Evolutionary conservation across 2,797 vertebrate species (phyloP), one percentile per base, ranked within the genome.

Genomic region (Myripristis murdjan): DNA sequence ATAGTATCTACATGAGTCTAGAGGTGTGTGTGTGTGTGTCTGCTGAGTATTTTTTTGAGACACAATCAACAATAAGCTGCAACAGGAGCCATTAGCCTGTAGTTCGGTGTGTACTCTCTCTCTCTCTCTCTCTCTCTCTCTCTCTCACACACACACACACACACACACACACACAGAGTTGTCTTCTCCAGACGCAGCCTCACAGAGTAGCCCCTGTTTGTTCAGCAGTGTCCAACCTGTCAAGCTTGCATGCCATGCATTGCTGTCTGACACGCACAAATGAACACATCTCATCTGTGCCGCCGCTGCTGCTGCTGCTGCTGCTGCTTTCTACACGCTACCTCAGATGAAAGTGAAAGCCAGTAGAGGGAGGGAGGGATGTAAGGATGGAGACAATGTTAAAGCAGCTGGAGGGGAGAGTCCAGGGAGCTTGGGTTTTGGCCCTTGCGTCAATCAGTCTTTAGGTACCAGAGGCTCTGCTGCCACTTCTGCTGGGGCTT

Each of bases 261-360:
- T 48, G 80, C 84, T 86, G 88, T 88, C 87, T 82, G 90, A 88
- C 89, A 90, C 85, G 87, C 90, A 91, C 91, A 90, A 78, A 90
- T 88, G 90, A 92, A 92, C 90, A 87, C 83, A 87, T 91, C 89
- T 90, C 79, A 84, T 87, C 86, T 79, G 75, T 59, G 74, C 67
- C n/a, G n/a, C n/a, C n/a, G n/a, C n/a, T n/a, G n/a, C n/a, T n/a
- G n/a, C n/a, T 48, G 66, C n/a, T 48, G 66, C 80, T 59, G 77
- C 70, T 48, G 77, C 62, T 67, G 69, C 72, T 79, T 84, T 74
- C 64, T 63, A 82, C 82, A 83, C 73, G 70, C 60, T 2, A 52
- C 64, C 71, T 75, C 62, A 64, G 81, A 81, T 80, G 78, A 82
- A 81, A 82, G 72, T 63, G 64, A 37, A 58, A 68, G 73, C 78